Percentiles rank a stretch among this genome's conserved stretches.
Evolutionary conservation across 2,113 vertebrate genomes (phyloP).

Genomic region (Phyllopteryx taeniolatus): DNA sequence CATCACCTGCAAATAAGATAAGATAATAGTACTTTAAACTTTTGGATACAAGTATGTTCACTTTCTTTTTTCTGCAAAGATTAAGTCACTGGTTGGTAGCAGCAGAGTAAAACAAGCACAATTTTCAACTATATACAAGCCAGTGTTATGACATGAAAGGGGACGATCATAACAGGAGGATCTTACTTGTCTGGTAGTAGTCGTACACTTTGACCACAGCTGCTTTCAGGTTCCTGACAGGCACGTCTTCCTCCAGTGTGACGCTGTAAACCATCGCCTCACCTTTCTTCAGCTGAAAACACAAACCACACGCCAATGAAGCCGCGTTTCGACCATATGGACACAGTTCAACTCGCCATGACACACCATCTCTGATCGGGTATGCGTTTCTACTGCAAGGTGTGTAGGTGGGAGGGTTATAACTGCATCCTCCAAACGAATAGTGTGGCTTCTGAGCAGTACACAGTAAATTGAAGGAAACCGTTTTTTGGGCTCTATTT

Average conservation of each 20-base stretch:
- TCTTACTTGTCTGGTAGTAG: slow-evolving; percentile 83
- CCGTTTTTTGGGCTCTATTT: too few species aligned
- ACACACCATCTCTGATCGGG: background rate
- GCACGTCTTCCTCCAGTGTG: slow-evolving; percentile 64
- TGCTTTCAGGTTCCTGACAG: slow-evolving; percentile 77
- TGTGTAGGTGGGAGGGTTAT: background rate
- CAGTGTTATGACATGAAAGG: background rate
- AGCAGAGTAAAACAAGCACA: background rate
- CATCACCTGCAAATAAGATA: slow-evolving; percentile 52
- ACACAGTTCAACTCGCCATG: background rate
- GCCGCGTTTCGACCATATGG: background rate
- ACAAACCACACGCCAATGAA: background rate
- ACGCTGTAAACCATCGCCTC: slow-evolving; percentile 42
- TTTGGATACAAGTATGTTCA: too few species aligned
- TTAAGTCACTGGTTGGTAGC: background rate
- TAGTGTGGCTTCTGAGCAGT: too few species aligned
- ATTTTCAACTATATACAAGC: background rate
- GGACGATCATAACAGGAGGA: background rate
- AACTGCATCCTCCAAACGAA: too few species aligned
- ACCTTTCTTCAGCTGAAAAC: slow-evolving; percentile 56
- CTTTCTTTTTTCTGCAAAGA: too few species aligned
- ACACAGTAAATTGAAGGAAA: too few species aligned
- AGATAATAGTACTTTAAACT: too few species aligned
- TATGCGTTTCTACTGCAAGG: background rate
- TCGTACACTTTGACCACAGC: slow-evolving; percentile 81